Conservation (phyloP, 2,113 vertebrate genomes). For the Lota lota region DNA sequence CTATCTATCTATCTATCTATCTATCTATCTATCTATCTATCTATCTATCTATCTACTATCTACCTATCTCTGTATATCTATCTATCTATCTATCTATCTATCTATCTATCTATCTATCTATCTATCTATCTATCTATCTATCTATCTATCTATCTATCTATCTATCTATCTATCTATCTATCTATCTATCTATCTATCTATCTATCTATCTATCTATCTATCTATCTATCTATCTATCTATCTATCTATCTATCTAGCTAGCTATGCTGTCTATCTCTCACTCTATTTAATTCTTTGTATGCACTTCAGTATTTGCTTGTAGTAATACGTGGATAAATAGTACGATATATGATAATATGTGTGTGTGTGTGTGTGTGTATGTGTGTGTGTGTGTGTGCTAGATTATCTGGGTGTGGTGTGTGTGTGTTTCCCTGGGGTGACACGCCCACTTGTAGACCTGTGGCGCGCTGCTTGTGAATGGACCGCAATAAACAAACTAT, state of each 20-base stretch:
- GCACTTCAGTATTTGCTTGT: no score
- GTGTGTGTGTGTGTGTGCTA: no score
- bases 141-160: conserved; percentile 1
- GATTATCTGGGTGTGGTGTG: neutral
- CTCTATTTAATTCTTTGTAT: conserved; percentile 11
- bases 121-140: no score
- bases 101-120: no score
- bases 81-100: no score
- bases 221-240: neutral
- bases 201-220: neutral
- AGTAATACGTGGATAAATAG: no score
- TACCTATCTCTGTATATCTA: no score
- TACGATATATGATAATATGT: no score
- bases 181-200: conserved; percentile 2
- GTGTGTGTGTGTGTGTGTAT: no score
- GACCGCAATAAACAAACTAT: conserved; percentile 77
- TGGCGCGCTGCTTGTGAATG: conserved; percentile 63
- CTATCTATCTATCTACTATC: no score
- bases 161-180: neutral
- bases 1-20: conserved; percentile 8
- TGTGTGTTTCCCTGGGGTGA: neutral
- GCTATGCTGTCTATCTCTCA: conserved; percentile 37
- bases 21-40: no score
- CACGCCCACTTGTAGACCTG: conserved; percentile 27
- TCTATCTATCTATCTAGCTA: conserved; percentile 1